A percentile compares a stretch with the other conserved stretches of the same genome.
Evolutionary conservation across 2,888 invertebrate species (phyloP).

Genomic region (Acleris laterana): DNA sequence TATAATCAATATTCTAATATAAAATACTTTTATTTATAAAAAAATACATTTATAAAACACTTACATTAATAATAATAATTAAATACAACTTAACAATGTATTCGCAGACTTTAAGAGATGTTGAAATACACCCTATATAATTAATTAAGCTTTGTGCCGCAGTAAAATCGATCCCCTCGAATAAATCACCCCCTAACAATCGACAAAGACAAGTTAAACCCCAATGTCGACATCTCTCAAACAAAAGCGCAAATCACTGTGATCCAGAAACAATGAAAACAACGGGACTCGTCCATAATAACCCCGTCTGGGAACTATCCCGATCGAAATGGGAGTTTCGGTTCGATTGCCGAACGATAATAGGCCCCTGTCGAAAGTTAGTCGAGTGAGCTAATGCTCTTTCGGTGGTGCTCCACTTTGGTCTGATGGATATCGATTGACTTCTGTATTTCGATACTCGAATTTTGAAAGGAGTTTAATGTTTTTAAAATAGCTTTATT

Average conservation of each 20-base stretch:
- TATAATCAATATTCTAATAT: too few relatives aligned
- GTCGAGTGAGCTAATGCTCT: constrained; percentile 32
- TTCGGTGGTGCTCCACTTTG: constrained; percentile 22
- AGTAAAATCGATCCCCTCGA: not conserved
- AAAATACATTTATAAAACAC: too few relatives aligned
- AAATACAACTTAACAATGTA: too few relatives aligned
- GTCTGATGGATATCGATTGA: not conserved
- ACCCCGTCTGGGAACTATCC: constrained; percentile 16
- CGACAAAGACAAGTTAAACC: constrained; percentile 17
- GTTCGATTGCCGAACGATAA: constrained; percentile 20
- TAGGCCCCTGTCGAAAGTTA: constrained; percentile 24
- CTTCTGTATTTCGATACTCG: too few relatives aligned
- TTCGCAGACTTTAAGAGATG: too few relatives aligned
- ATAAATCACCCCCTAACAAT: constrained; percentile 9
- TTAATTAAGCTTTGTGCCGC: too few relatives aligned
- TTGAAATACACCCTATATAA: too few relatives aligned
- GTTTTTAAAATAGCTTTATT: too few relatives aligned
- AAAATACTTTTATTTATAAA: too few relatives aligned
- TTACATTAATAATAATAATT: too few relatives aligned
- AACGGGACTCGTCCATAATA: constrained; percentile 25
- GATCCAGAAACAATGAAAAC: constrained; percentile 26
- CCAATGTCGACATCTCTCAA: constrained; percentile 27
- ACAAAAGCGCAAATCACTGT: constrained; percentile 34
- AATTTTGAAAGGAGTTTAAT: too few relatives aligned
- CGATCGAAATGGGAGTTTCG: constrained; percentile 7